Evolutionary conservation across 37 sponge, comb jelly and placozoan species (phyloP), one percentile per base, ranked within the genome.

Genomic region (Crambe crambe): DNA sequence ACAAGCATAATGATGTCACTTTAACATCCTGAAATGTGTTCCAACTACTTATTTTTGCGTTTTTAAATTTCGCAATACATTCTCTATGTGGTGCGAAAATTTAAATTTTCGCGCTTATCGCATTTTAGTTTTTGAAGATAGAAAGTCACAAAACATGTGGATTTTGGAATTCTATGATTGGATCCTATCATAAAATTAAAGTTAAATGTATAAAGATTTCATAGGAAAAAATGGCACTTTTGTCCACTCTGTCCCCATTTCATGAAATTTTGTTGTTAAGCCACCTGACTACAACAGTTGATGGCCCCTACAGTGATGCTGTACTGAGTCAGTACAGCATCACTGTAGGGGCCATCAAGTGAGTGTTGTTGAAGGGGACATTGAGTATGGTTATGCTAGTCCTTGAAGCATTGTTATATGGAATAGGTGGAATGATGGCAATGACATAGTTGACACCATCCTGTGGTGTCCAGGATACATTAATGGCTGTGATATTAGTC

Each of bases 281-380:
- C 40, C 39, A 8, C 68, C 37, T 68, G 68, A 60, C 61, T 60
- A 60, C n/a, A n/a, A n/a, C n/a, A n/a, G n/a, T n/a, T n/a, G n/a
- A n/a, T n/a, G n/a, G n/a, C n/a, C n/a, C n/a, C n/a, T n/a, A n/a
- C n/a, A n/a, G n/a, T n/a, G n/a, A n/a, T n/a, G n/a, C n/a, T n/a
- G n/a, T n/a, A n/a, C n/a, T n/a, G n/a, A n/a, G n/a, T n/a, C n/a
- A n/a, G n/a, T n/a, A n/a, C n/a, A n/a, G n/a, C n/a, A n/a, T n/a
- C n/a, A n/a, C n/a, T n/a, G n/a, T n/a, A n/a, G n/a, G n/a, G n/a
- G n/a, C n/a, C n/a, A n/a, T n/a, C n/a, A n/a, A n/a, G n/a, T n/a
- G n/a, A n/a, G n/a, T n/a, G n/a, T n/a, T n/a, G n/a, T n/a, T n/a
- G n/a, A n/a, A n/a, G n/a, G n/a, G n/a, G n/a, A n/a, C n/a, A n/a